A percentile compares a stretch with the other conserved stretches of the same genome.
Evolutionary conservation across 2,888 invertebrate genomes (phyloP).

Genomic region (Drosophila eohydei): DNA sequence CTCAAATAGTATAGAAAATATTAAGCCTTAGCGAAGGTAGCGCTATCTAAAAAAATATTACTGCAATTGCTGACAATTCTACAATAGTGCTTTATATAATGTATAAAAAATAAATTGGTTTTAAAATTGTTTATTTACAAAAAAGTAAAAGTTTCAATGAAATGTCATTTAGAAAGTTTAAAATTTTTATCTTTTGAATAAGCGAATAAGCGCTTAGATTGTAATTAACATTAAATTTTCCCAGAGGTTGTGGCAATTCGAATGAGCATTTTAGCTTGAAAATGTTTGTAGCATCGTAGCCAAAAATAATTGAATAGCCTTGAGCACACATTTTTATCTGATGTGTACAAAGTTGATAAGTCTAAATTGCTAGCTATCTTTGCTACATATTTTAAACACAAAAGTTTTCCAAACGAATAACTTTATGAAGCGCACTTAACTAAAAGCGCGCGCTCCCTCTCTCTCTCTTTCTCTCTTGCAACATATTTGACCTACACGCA

Average conservation of each 20-base stretch:
- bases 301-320: conserved; percentile 6
- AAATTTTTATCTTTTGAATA: too few species aligned
- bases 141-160: not conserved
- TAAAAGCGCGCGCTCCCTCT: not conserved
- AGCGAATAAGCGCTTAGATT: not conserved
- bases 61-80: not conserved
- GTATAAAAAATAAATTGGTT: not conserved
- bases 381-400: conserved; percentile 1
- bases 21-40: too few species aligned
- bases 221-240: not conserved
- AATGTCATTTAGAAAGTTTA: not conserved
- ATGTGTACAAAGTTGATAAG: conserved; percentile 11
- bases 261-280: not conserved
- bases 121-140: not conserved
- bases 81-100: not conserved
- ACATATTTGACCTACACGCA: conserved; percentile 71
- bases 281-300: not conserved
- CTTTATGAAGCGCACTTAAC: conserved; percentile 16
- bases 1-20: too few species aligned
- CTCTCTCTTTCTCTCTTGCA: conserved; percentile 5
- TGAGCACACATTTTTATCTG: conserved; percentile 6
- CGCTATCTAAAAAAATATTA: too few species aligned
- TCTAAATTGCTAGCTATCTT: conserved; percentile 7
- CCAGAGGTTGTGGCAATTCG: not conserved
- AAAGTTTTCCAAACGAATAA: conserved; percentile 19